A percentile compares a stretch with the other conserved stretches of the same genome.
These are phyloP conservation scores for Pachypeltis micranthus DNA, from an alignment of 1,140 invertebrate species.

Conservation along the genomic window DNA sequence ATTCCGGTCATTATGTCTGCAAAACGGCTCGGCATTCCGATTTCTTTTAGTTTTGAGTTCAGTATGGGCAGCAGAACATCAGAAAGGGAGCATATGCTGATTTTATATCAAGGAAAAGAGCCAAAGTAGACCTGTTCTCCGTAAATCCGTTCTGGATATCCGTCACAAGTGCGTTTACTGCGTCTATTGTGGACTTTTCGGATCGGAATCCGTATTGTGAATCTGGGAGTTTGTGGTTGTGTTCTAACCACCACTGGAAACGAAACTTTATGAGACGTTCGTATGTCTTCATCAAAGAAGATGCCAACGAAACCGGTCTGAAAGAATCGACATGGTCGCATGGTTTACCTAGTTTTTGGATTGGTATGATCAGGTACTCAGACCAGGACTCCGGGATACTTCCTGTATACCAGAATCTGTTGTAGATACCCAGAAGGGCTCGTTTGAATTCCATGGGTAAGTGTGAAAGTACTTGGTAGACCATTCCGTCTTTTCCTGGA, in stretches of 20 bases:
- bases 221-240: background rate
- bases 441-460: background rate
- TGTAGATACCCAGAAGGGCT: background rate
- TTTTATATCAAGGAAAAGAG: background rate
- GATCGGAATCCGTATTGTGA: background rate
- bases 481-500: background rate
- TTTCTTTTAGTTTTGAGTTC: background rate
- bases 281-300: constrained; percentile 3
- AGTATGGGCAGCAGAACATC: background rate
- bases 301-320: background rate
- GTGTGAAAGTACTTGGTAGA: background rate
- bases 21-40: background rate
- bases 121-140: background rate
- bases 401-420: background rate
- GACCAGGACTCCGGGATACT: background rate
- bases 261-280: background rate
- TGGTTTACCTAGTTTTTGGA: background rate
- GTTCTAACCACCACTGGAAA: constrained; percentile 7
- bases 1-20: background rate
- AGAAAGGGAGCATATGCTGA: no score
- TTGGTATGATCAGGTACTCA: background rate
- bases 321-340: background rate
- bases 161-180: background rate
- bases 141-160: background rate
- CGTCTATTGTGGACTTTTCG: background rate